phyloP scores from a whole-genome alignment of 1,140 invertebrate species.

The Hycleus cichorii region DNA sequence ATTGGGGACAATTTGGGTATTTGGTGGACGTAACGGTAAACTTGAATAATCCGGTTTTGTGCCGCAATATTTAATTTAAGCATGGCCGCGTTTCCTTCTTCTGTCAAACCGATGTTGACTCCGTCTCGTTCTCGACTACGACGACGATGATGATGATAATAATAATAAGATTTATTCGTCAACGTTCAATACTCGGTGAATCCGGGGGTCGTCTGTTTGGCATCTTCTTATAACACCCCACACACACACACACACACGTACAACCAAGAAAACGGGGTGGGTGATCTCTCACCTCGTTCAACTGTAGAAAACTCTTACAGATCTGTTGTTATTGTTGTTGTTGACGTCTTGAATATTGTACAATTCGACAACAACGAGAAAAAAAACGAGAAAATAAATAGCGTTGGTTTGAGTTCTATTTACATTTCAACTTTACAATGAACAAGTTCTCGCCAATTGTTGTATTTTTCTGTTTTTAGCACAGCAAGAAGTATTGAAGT shows the following conservation, averaged over 20 bases:
- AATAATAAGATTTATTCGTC: constrained; percentile 38
- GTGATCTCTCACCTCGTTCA: too few relatives aligned
- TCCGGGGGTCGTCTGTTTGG: constrained; percentile 33
- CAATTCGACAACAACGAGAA: neutral
- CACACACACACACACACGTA: neutral
- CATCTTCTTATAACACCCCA: constrained; percentile 27
- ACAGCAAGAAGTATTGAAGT: too few relatives aligned
- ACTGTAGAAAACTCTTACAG: neutral
- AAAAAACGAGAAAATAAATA: neutral
- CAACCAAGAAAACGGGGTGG: neutral
- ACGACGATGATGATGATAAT: constrained; percentile 13
- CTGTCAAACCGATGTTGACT: constrained; percentile 36
- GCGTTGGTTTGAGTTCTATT: neutral
- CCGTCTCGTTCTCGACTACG: constrained; percentile 29
- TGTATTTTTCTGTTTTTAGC: too few relatives aligned
- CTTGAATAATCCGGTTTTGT: constrained; percentile 4
- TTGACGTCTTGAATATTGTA: constrained; percentile 23
- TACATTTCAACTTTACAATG: too few relatives aligned
- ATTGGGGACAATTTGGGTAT: too few relatives aligned
- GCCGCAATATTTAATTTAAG: constrained; percentile 38
- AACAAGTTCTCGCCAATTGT: too few relatives aligned
- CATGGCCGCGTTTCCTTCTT: constrained; percentile 28
- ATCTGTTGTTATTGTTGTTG: constrained; percentile 6
- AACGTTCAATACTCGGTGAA: constrained; percentile 32
- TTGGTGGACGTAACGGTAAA: neutral